phyloP scores from a whole-genome alignment of 1,140 invertebrate genomes.

The Eciton burchellii region DNA sequence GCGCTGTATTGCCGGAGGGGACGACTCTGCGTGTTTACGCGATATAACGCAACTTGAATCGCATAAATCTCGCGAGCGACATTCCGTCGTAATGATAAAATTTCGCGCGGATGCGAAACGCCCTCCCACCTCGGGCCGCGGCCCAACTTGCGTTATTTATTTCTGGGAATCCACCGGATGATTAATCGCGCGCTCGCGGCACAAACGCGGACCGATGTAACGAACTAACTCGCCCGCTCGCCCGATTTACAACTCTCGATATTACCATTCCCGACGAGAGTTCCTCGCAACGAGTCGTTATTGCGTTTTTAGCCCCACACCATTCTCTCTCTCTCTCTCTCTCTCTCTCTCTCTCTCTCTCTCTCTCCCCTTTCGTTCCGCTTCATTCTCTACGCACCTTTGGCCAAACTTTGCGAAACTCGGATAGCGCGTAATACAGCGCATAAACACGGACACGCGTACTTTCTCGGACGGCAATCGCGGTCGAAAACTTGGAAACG shows the following conservation, averaged over 20 bases:
- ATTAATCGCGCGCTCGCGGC: conserved; percentile 53
- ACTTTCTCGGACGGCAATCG: conserved; percentile 14
- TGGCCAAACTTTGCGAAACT: conserved; percentile 35
- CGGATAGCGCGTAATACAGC: conserved; percentile 29
- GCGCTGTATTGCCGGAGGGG: neutral
- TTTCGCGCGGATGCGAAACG: conserved; percentile 13
- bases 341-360: neutral
- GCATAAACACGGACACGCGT: conserved; percentile 45
- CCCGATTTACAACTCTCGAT: conserved; percentile 61
- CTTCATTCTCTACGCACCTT: conserved; percentile 15
- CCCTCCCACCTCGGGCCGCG: conserved; percentile 27
- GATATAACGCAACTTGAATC: conserved; percentile 5
- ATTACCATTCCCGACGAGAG: conserved; percentile 55
- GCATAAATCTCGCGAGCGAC: conserved; percentile 10
- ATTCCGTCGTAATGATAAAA: conserved; percentile 35
- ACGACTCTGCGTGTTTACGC: too few relatives aligned
- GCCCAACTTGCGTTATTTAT: conserved; percentile 59
- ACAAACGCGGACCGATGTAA: conserved; percentile 61
- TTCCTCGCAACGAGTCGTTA: conserved; percentile 41
- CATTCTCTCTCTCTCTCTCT: neutral
- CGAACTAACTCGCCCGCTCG: conserved; percentile 57
- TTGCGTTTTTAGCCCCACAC: conserved; percentile 48
- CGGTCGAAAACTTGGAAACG: conserved; percentile 37
- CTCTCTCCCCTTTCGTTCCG: neutral
- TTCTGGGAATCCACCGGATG: conserved; percentile 52